Evolutionary conservation across 2,113 vertebrate genomes (phyloP).

Genomic region (Rhagologus leucostigma): DNA sequence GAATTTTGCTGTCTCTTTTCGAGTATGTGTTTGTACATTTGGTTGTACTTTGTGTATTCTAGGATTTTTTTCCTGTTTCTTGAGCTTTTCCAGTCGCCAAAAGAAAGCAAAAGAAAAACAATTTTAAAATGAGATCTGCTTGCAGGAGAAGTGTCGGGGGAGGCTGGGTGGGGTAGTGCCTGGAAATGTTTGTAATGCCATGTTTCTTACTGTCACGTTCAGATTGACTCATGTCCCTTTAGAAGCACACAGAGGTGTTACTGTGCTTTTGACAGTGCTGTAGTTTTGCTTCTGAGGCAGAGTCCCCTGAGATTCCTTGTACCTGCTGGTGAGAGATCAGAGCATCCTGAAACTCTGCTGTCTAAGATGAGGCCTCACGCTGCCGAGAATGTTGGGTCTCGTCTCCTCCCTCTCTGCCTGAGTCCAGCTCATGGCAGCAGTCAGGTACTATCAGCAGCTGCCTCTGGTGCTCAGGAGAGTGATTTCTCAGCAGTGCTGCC

Average conservation of each 20-base stretch:
- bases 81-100: not conserved
- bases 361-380: not conserved
- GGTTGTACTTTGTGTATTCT: not conserved
- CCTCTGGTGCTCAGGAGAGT: not conserved
- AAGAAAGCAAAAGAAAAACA: not conserved
- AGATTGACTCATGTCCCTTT: not conserved
- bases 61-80: not conserved
- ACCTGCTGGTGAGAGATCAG: not conserved
- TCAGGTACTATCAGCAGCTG: not conserved
- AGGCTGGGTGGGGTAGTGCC: not conserved
- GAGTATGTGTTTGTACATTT: slow-evolving; percentile 14
- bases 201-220: not conserved
- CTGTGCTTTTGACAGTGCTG: not conserved
- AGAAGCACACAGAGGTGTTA: not conserved
- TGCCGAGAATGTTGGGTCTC: not conserved
- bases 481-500: not conserved
- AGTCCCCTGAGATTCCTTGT: not conserved
- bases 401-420: not conserved
- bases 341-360: not conserved
- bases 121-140: not conserved
- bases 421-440: not conserved
- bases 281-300: not conserved
- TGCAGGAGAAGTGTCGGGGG: not conserved
- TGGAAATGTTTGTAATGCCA: not conserved
- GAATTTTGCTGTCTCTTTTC: slow-evolving; percentile 29